Evolutionary conservation across 2,888 invertebrate species (phyloP), one percentile per base, ranked within the genome.

Genomic region (Petrolisthes manimaculis): DNA sequence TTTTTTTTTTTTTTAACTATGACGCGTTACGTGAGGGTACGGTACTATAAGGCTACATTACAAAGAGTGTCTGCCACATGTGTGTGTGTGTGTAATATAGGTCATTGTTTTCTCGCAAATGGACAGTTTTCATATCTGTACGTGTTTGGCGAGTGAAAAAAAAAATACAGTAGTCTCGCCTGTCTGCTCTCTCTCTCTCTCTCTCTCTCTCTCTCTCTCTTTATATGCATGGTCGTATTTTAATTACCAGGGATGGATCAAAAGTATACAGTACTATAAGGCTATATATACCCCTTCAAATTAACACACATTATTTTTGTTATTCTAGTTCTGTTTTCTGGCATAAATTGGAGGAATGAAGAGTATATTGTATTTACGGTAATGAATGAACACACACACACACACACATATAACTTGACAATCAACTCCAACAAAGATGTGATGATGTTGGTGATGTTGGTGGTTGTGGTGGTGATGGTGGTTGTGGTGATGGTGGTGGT

Each of bases 161-260:
- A 9, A 74, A 24, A 21, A 12, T 37, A 14, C 12, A 77, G 51
- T 8, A 77, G 75, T 37, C 37, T 18, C 14, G 4, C 8, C 24
- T 1, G 4, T 51, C 37, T 37, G 14, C 54, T 54, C 53, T 79
- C 5, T 54, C 18, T 54, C 79, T n/a, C 79, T 79, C 54, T n/a
- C 77, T 77, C 77, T 51, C 77, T 77, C 77, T 51, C 77, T 77
- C 77, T 51, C 51, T 77, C 77, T 51, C 77, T 77, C 77, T 77
- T 51, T 77, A 24, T 77, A 61, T 61, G 18, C 61, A 61, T 61
- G 61, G 61, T 61, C 3, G 9, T 9, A 18, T 18, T 9, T 14
- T 9, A 61, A 18, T 61, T 61, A 61, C 18, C 9, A 0, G 61
- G 61, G 61, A 18, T 61, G 61, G 9, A 12, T 61, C 61, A 61